These are phyloP conservation scores for Halcyon badia DNA, from an alignment of 2,797 vertebrate genomes.

Conservation along the genomic window DNA sequence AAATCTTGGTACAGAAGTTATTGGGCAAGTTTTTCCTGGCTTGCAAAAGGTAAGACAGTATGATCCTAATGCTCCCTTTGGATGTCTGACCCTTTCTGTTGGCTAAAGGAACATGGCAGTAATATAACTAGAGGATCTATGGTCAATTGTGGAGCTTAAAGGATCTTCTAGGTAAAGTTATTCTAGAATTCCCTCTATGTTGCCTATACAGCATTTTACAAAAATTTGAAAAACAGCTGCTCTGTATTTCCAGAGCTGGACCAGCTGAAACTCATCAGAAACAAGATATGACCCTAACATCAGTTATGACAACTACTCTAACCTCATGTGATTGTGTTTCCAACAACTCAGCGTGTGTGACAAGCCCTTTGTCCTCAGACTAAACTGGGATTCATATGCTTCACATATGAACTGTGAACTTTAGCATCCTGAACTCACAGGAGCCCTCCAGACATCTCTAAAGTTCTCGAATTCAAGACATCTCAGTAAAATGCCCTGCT, in stretches of 20 bases:
- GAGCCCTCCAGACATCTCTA: not conserved
- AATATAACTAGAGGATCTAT: not conserved
- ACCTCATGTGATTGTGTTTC: conserved; percentile 70
- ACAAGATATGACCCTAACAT: conserved; percentile 71
- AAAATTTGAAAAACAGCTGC: conserved; percentile 65
- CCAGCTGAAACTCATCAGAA: conserved; percentile 78
- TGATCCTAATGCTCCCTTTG: not conserved
- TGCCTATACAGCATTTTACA: not conserved
- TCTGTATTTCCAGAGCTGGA: conserved; percentile 49
- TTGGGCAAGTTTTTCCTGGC: not conserved
- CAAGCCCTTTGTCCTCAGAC: conserved; percentile 69
- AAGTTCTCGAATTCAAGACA: conserved; percentile 28
- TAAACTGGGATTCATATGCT: conserved; percentile 66
- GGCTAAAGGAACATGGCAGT: not conserved
- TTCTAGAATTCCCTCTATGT: not conserved
- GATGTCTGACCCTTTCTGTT: not conserved
- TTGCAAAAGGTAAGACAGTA: not conserved
- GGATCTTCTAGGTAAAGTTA: not conserved
- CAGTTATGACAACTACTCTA: conserved; percentile 54
- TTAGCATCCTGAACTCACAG: conserved; percentile 53
- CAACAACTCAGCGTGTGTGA: conserved; percentile 62
- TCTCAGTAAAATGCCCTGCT: conserved; percentile 15
- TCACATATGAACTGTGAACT: conserved; percentile 68
- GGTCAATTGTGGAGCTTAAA: not conserved
- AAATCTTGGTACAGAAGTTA: not conserved